Percentiles rank a stretch among this genome's conserved stretches.
phyloP scores from a whole-genome alignment of 2,113 vertebrate genomes.

The Motacilla alba region DNA sequence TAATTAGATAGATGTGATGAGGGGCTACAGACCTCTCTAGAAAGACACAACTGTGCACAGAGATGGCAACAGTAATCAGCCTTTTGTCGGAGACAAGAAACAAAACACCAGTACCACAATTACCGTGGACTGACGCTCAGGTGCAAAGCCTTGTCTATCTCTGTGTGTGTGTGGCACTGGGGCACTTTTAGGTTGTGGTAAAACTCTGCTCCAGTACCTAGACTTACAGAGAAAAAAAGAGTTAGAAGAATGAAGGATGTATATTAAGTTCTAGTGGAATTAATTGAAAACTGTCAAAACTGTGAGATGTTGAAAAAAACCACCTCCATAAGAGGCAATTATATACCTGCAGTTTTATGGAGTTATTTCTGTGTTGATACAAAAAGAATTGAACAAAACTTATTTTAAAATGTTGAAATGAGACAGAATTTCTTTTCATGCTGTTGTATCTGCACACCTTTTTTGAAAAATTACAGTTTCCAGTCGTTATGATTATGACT shows the following conservation, averaged over 20 bases:
- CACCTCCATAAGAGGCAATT: not conserved
- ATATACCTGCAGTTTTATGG: not conserved
- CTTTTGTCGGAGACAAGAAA: not conserved
- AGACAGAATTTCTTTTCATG: not conserved
- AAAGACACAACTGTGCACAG: not conserved
- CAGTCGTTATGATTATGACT: not conserved
- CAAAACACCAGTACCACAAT: not conserved
- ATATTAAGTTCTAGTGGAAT: not conserved
- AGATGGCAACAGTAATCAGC: not conserved
- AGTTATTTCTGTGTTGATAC: not conserved
- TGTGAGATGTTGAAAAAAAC: not conserved
- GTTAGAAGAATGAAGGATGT: not conserved
- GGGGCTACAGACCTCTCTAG: not conserved
- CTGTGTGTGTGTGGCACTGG: not conserved
- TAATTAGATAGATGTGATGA: not conserved
- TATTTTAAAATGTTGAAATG: not conserved
- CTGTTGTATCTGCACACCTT: not conserved
- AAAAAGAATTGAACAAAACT: not conserved
- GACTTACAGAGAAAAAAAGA: not conserved
- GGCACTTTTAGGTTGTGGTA: not conserved
- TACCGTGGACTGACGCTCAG: not conserved
- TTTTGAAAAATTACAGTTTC: not conserved
- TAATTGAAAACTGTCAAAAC: not conserved
- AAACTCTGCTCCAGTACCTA: not conserved
- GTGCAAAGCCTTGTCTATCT: not conserved